A percentile compares a stretch with the other conserved stretches of the same genome.
Conservation (phyloP, 1,140 invertebrate species). For the Apocrypta bakeri region DNA sequence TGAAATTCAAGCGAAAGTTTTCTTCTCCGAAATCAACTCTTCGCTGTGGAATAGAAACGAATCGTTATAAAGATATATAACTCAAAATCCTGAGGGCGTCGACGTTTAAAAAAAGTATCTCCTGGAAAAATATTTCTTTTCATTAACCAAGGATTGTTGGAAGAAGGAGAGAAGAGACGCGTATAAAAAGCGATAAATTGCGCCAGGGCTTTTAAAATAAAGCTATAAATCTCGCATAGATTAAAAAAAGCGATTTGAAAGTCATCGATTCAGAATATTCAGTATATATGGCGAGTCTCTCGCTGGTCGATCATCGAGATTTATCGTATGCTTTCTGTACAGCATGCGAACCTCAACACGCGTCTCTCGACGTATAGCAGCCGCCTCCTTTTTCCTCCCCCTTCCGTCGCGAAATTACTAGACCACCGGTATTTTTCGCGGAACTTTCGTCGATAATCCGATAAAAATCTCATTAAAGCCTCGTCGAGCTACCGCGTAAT, state of each 20-base stretch:
- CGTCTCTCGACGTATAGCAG: slow-evolving; percentile 42
- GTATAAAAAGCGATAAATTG: not conserved
- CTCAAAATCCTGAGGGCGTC: no score
- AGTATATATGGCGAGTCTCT: slow-evolving; percentile 12
- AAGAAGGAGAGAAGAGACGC: no score
- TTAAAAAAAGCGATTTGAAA: slow-evolving; percentile 48
- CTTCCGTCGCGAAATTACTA: slow-evolving; percentile 46
- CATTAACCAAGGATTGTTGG: not conserved
- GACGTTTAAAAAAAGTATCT: slow-evolving; percentile 4
- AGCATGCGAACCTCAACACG: slow-evolving; percentile 50
- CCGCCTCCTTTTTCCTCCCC: slow-evolving; percentile 43
- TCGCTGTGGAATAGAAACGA: no score
- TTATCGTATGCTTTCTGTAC: slow-evolving; percentile 48
- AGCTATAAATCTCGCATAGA: slow-evolving; percentile 33
- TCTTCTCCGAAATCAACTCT: no score
- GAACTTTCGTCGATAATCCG: slow-evolving; percentile 63
- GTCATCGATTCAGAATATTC: slow-evolving; percentile 39
- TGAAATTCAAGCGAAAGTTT: no score
- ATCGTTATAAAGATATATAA: no score
- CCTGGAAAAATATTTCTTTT: not conserved
- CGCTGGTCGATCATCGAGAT: slow-evolving; percentile 46
- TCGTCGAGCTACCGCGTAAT: slow-evolving; percentile 39
- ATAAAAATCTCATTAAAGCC: slow-evolving; percentile 65
- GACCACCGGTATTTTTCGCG: slow-evolving; percentile 32
- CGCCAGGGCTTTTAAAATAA: slow-evolving; percentile 24